Percentiles rank a stretch among this genome's conserved stretches.
These are phyloP conservation scores for Menura novaehollandiae DNA, from an alignment of 2,113 vertebrate genomes.

Conservation along the genomic window DNA sequence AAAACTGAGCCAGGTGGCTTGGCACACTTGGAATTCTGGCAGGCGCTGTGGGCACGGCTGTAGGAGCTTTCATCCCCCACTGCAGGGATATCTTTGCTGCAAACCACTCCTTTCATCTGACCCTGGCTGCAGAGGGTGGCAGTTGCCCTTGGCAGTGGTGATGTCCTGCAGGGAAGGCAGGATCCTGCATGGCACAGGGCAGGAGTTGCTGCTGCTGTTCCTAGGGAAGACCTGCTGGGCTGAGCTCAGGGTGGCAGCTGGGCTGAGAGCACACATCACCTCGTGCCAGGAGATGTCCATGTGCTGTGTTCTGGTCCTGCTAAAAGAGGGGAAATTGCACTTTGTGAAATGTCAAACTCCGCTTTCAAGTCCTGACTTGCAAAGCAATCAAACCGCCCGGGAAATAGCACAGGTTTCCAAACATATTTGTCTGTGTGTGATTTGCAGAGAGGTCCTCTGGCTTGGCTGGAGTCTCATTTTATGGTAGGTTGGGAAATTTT, in stretches of 20 bases:
- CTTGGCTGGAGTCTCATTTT: background rate
- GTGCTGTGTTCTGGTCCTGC: background rate
- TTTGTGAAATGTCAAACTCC: background rate
- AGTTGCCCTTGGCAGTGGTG: background rate
- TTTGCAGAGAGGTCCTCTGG: background rate
- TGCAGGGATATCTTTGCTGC: background rate
- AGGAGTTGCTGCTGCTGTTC: background rate
- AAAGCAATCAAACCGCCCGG: background rate
- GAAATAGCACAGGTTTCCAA: background rate
- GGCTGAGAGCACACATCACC: background rate
- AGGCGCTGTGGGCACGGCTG: fast-evolving
- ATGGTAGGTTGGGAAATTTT: background rate
- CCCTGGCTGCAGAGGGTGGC: background rate
- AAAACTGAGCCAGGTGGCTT: background rate
- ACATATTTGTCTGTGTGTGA: background rate
- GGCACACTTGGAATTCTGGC: background rate
- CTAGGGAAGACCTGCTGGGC: background rate
- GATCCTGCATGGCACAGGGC: background rate
- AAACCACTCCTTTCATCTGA: background rate
- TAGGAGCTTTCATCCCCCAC: background rate
- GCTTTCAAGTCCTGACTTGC: background rate
- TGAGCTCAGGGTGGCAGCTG: background rate
- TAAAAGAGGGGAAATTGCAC: background rate
- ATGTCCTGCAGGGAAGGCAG: background rate
- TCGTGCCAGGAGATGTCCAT: fast-evolving